These are phyloP conservation scores for Drosophila lowei DNA, from an alignment of 1,140 invertebrate genomes.

Conservation along the genomic window DNA sequence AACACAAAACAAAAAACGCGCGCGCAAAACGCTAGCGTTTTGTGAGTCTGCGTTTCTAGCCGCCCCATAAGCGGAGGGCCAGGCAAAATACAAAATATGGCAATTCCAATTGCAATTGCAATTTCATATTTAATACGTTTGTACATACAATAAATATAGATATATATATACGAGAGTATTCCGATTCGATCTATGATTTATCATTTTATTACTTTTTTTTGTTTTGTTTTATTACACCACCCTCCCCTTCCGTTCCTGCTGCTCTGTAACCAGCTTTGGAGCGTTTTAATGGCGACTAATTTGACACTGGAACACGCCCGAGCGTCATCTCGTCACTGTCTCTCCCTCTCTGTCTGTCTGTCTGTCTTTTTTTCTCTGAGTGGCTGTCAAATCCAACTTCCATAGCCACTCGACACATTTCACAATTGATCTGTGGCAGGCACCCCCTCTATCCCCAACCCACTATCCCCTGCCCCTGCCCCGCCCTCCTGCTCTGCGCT, in stretches of 20 bases:
- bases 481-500: neutral
- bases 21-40: slow-evolving; percentile 9
- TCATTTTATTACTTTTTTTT: slow-evolving; percentile 64
- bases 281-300: slow-evolving; percentile 65
- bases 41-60: no score
- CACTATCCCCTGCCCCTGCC: neutral
- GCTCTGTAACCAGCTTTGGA: slow-evolving; percentile 9
- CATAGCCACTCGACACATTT: slow-evolving; percentile 69
- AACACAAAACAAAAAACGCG: slow-evolving; percentile 19
- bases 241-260: neutral
- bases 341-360: slow-evolving; percentile 1
- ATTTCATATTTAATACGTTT: slow-evolving; percentile 30
- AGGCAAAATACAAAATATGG: no score
- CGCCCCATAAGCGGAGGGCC: no score
- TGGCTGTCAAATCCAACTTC: slow-evolving; percentile 70
- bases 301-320: slow-evolving; percentile 72
- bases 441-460: neutral
- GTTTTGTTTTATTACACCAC: slow-evolving; percentile 13
- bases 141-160: neutral
- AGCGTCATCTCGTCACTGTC: slow-evolving; percentile 27
- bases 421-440: slow-evolving; percentile 41
- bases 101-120: slow-evolving; percentile 3
- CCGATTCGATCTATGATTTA: slow-evolving; percentile 55
- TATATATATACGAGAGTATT: slow-evolving; percentile 20
- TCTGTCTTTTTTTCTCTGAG: slow-evolving; percentile 10